phyloP scores from a whole-genome alignment of 2,797 vertebrate genomes.

The Melanotaenia boesemani region DNA sequence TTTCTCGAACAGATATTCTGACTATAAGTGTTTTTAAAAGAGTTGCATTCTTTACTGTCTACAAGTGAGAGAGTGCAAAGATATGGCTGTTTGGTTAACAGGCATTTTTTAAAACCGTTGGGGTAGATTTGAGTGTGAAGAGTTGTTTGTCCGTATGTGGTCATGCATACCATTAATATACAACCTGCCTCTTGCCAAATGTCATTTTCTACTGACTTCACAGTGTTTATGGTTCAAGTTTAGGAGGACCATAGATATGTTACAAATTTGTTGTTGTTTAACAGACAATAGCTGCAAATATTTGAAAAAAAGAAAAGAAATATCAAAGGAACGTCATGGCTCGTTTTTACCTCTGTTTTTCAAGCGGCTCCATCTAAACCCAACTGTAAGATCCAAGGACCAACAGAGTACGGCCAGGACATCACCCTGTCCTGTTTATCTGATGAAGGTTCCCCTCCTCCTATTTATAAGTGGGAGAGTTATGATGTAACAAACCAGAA shows the following conservation, averaged over 20 bases:
- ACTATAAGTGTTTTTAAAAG: neutral
- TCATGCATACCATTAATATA: neutral
- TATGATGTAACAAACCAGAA: slow-evolving; percentile 44
- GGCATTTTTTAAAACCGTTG: neutral
- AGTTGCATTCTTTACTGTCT: neutral
- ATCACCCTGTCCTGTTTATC: slow-evolving; percentile 89
- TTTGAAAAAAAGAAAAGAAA: neutral
- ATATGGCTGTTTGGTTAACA: neutral
- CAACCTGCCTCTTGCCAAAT: neutral
- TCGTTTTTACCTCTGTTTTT: neutral
- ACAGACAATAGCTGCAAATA: neutral
- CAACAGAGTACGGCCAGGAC: slow-evolving; percentile 81
- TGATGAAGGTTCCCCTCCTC: slow-evolving; percentile 87
- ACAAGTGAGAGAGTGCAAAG: neutral
- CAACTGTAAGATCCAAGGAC: slow-evolving; percentile 83
- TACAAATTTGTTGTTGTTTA: neutral
- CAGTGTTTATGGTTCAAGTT: neutral
- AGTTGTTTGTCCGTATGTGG: neutral
- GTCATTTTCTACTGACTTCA: neutral
- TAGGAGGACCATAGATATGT: neutral
- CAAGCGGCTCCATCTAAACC: slow-evolving; percentile 90
- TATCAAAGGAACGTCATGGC: neutral
- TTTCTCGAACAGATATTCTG: neutral
- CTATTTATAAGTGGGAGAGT: slow-evolving; percentile 87
- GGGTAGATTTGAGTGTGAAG: neutral